Conservation (phyloP, 1,140 invertebrate genomes). For the Papilio aristodemus region DNA sequence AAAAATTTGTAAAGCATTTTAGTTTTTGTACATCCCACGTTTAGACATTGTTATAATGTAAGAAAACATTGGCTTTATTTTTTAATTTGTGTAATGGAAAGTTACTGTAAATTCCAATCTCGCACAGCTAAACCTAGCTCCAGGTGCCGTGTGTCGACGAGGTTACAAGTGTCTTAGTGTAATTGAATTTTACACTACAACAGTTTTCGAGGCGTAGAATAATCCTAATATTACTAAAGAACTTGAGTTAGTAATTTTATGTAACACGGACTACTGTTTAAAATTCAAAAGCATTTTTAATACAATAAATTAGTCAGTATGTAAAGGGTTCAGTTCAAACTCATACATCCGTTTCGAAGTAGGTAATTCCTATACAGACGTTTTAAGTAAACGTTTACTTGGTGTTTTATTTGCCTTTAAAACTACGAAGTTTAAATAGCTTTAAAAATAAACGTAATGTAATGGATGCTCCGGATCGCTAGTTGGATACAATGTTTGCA, state of each 20-base stretch:
- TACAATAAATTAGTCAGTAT: too few species aligned
- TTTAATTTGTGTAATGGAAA: conserved; percentile 4
- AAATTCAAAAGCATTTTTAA: too few species aligned
- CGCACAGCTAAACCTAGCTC: neutral
- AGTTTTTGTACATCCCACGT: neutral
- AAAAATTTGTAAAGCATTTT: too few species aligned
- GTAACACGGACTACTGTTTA: too few species aligned
- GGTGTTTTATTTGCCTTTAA: neutral
- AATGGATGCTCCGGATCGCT: conserved; percentile 8
- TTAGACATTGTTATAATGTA: neutral
- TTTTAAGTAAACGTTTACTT: neutral
- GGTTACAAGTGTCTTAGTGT: neutral
- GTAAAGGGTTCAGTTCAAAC: too few species aligned
- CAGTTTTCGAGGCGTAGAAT: neutral
- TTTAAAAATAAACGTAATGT: conserved; percentile 9
- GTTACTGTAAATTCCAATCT: conserved; percentile 8
- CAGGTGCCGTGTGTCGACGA: neutral
- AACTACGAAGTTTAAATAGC: conserved; percentile 8
- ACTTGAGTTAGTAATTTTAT: too few species aligned
- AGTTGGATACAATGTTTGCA: neutral
- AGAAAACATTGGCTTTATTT: neutral
- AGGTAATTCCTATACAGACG: too few species aligned
- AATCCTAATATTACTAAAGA: neutral
- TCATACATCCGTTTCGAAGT: too few species aligned
- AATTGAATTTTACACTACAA: conserved; percentile 6